Evolutionary conservation across 2,888 invertebrate species (phyloP).

Genomic region (Craniophora ligustri): DNA sequence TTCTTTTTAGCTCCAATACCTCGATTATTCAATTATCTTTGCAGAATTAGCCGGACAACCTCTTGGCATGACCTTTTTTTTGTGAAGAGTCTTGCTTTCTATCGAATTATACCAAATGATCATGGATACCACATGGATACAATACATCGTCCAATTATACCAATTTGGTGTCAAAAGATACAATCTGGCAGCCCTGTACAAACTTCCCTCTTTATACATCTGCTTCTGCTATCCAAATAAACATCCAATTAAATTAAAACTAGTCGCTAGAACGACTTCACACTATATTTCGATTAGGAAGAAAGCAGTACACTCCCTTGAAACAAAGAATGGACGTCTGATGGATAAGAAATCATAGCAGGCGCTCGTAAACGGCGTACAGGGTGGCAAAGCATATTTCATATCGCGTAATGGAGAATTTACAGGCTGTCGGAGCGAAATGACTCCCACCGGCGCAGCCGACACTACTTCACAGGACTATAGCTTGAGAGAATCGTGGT

Average conservation of each 20-base stretch:
- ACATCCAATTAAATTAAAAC: neutral
- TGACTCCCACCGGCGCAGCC: conserved; percentile 85
- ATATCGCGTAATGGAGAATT: conserved; percentile 89
- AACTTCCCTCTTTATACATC: too few relatives aligned
- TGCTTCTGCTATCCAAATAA: too few relatives aligned
- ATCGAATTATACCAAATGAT: too few relatives aligned
- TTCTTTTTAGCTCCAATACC: too few relatives aligned
- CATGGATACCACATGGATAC: too few relatives aligned
- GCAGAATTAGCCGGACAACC: too few relatives aligned
- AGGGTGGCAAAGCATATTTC: conserved; percentile 83
- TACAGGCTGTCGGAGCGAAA: conserved; percentile 87
- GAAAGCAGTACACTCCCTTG: conserved; percentile 50
- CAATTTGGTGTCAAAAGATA: too few relatives aligned
- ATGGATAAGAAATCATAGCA: conserved; percentile 71
- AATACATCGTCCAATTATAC: too few relatives aligned
- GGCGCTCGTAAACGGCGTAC: conserved; percentile 72
- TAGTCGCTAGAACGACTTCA: neutral
- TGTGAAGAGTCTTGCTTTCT: too few relatives aligned
- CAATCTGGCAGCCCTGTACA: too few relatives aligned
- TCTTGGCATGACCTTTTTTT: too few relatives aligned
- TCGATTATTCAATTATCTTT: too few relatives aligned
- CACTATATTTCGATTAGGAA: conserved; percentile 41
- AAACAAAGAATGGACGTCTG: conserved; percentile 56
- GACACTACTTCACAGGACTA: conserved; percentile 62
- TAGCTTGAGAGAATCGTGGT: conserved; percentile 51